A percentile compares a stretch with the other conserved stretches of the same genome.
Evolutionary conservation across 2,113 vertebrate genomes (phyloP).

Genomic region (Climacteris rufus): DNA sequence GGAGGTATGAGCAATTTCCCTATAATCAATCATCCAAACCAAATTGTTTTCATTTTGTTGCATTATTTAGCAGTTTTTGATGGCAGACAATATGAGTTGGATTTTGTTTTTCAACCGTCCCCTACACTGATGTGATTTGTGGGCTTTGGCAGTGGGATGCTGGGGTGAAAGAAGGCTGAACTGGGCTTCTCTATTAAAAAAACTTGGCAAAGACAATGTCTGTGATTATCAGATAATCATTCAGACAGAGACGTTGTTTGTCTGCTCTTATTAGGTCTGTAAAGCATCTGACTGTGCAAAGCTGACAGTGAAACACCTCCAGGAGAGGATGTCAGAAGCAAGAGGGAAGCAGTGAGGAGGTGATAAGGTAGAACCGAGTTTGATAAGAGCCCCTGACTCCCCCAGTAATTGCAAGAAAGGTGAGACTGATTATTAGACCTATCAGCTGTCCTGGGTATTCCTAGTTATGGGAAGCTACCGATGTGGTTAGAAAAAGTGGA

Average conservation of each 20-base stretch:
- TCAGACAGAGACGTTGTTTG: conserved; percentile 30
- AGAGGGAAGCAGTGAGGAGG: neutral
- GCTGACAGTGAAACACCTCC: conserved; percentile 3
- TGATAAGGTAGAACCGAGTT: neutral
- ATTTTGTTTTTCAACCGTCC: neutral
- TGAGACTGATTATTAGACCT: neutral
- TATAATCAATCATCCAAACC: conserved; percentile 68
- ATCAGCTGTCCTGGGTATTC: neutral
- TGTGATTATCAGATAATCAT: conserved; percentile 60
- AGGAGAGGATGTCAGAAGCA: neutral
- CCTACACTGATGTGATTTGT: neutral
- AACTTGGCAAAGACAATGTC: conserved; percentile 17
- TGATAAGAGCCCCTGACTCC: neutral
- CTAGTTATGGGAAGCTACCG: neutral
- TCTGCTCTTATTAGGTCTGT: conserved; percentile 13
- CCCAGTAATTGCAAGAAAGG: neutral
- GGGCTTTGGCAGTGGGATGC: neutral
- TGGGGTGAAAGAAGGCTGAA: conserved; percentile 8
- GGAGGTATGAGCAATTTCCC: conserved; percentile 58
- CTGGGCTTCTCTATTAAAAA: neutral
- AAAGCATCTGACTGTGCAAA: neutral
- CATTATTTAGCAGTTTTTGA: conserved; percentile 72
- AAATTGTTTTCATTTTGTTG: conserved; percentile 69
- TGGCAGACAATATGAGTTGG: conserved; percentile 17
- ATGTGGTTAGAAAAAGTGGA: neutral